Base-by-base conservation (phyloP, 1,140 invertebrate genomes). In the Drosophila pandora region DNA sequence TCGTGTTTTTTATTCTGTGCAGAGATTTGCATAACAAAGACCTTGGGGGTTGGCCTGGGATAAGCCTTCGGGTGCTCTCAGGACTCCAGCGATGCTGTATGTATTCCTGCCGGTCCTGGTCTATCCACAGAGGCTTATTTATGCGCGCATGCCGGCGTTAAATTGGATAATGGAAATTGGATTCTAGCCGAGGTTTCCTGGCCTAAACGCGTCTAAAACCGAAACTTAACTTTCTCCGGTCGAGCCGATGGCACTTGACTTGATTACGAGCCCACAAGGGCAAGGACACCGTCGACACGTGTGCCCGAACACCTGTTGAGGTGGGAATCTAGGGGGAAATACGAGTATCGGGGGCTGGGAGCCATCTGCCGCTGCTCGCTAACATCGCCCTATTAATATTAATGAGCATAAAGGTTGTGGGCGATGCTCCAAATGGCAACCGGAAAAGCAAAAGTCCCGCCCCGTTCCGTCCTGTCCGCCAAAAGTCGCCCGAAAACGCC, bases 121-220 rank as follows among this genome's bases (percentile, higher is more conserved):
- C 47, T 37, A 63, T 47, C 41, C 62, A 23, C 25, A 1, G 32
- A 4, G 56, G 53, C 60, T 80, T 80, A 80, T 78, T 85, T 78
- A 75, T 81, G 74, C 78, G 59, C 77, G 62, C 82, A 80, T 87
- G 61, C 39, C 70, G 72, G 82, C 78, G 79, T 87, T 73, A 87
- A 85, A 85, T 85, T 87, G 83, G 78, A 87, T 85, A 85, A 81
- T 87, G 82, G 82, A 85, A 85, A 85, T 87, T 87, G 82, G 82
- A 87, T 85, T 87, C 64, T 13, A 64, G 65, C 48, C 52, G 62
- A 63, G 53, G 53, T 59, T 75, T 74, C 28, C 34, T 67, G 54
- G 48, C 49, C 39, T n/a, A 63, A 45, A 23, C 30, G 50, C 54
- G 13, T 21, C 45, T 39, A 67, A 25, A 45, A 9, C 59, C 57